phyloP scores from a whole-genome alignment of 2,797 vertebrate species.

The Sebastes cheni region DNA sequence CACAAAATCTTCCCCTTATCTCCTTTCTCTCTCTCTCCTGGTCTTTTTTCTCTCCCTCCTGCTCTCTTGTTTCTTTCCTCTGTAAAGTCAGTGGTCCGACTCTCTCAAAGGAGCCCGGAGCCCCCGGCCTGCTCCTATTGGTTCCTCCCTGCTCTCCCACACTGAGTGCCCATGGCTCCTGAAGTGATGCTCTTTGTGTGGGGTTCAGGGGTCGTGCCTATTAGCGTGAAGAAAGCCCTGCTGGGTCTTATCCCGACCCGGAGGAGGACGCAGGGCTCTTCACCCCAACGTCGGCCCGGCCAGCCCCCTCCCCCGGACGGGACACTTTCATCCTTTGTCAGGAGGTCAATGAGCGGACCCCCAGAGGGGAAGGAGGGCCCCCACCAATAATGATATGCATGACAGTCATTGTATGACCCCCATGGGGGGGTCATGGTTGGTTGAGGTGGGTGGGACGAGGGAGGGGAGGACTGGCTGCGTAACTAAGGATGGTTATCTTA shows the following conservation, averaged over 20 bases:
- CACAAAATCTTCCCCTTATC: conserved; percentile 72
- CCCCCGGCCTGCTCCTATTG: conserved; percentile 63
- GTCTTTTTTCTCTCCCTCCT: conserved; percentile 48
- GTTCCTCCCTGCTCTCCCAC: conserved; percentile 75
- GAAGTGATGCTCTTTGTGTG: conserved; percentile 82
- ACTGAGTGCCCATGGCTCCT: conserved; percentile 79
- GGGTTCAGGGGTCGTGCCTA: conserved; percentile 82
- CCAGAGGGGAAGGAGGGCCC: conserved; percentile 87
- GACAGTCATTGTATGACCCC: conserved; percentile 84
- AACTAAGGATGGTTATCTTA: conserved; percentile 75
- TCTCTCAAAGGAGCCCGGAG: conserved; percentile 66
- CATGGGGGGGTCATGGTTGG: conserved; percentile 77
- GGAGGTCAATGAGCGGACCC: conserved; percentile 90
- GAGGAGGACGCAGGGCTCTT: conserved; percentile 87
- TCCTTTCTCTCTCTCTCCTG: conserved; percentile 51
- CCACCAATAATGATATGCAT: conserved; percentile 93
- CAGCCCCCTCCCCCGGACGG: conserved; percentile 79
- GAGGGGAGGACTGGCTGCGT: conserved; percentile 45
- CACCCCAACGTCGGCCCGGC: conserved; percentile 73
- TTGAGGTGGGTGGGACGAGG: conserved; percentile 71
- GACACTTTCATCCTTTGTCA: conserved; percentile 96
- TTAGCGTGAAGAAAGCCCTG: conserved; percentile 86
- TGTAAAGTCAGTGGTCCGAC: conserved; percentile 75
- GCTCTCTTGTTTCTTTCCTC: conserved; percentile 64
- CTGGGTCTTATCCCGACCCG: conserved; percentile 85